Conservation (phyloP, 2,113 vertebrate genomes). For the Xenopus laevis region DNA sequence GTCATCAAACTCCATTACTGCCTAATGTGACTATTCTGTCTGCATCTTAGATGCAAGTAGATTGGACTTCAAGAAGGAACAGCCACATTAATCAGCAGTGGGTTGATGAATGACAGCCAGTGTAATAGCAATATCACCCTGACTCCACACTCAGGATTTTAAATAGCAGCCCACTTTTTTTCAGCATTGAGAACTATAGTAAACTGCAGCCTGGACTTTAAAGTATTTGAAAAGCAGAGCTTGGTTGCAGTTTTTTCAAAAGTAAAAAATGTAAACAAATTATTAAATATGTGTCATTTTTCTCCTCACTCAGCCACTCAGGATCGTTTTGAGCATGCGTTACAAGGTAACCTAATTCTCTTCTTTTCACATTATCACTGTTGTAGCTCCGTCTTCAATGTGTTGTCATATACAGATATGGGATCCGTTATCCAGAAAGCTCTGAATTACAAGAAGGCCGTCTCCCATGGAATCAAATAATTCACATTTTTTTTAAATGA, state of each 20-base stretch:
- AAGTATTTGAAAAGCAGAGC: too few relatives aligned
- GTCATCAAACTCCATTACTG: slow-evolving; percentile 37
- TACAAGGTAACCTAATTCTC: slow-evolving; percentile 68
- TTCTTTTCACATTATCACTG: too few relatives aligned
- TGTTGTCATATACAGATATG: too few relatives aligned
- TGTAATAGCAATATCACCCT: slow-evolving; percentile 3
- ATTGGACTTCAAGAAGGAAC: slow-evolving; percentile 27
- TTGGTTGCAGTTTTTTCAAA: too few relatives aligned
- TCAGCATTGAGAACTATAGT: background rate
- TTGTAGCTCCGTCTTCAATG: too few relatives aligned
- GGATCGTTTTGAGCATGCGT: slow-evolving; percentile 72
- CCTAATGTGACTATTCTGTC: slow-evolving; percentile 35
- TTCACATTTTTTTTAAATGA: too few relatives aligned
- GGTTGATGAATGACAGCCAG: slow-evolving; percentile 36
- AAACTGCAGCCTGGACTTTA: too few relatives aligned
- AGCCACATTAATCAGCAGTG: slow-evolving; percentile 39
- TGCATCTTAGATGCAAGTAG: slow-evolving; percentile 27
- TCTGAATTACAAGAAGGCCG: too few relatives aligned
- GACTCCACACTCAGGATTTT: background rate
- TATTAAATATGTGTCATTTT: too few relatives aligned
- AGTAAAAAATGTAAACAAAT: too few relatives aligned
- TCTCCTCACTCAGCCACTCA: slow-evolving; percentile 73
- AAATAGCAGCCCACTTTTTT: background rate
- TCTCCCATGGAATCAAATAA: too few relatives aligned
- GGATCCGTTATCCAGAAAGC: too few relatives aligned